Evolutionary conservation across 2,797 vertebrate species (phyloP).

Genomic region (Ceyx erithaca): DNA sequence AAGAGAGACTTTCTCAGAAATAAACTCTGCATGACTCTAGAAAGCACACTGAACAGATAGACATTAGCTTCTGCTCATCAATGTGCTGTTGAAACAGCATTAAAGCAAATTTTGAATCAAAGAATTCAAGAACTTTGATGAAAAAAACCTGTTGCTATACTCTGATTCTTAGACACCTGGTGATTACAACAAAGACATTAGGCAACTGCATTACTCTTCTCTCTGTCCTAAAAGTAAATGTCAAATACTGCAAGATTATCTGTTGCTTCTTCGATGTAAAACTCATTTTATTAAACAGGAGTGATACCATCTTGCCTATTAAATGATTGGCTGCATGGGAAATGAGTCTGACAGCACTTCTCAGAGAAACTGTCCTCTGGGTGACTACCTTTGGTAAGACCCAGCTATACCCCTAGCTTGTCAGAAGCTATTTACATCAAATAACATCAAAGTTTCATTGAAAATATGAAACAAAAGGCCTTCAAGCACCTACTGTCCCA

Average conservation of each 20-base stretch:
- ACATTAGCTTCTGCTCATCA: background rate
- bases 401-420: background rate
- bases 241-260: background rate
- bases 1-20: background rate
- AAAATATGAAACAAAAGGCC: conserved; percentile 28
- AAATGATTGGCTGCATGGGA: background rate
- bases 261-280: background rate
- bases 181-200: background rate
- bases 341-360: conserved; percentile 11
- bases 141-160: background rate
- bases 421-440: conserved; percentile 51
- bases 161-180: background rate
- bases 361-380: conserved; percentile 14
- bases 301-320: background rate
- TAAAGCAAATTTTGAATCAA: background rate
- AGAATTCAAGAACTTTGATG: background rate
- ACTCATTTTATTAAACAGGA: conserved; percentile 13
- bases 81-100: background rate
- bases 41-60: background rate
- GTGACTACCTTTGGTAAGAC: conserved; percentile 51
- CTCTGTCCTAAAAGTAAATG: background rate
- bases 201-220: background rate
- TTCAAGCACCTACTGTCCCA: conserved; percentile 21
- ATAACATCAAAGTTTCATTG: conserved; percentile 12
- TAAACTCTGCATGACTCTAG: background rate